Evolutionary conservation across 1,140 invertebrate genomes (phyloP).

Genomic region (Orussus abietinus): DNA sequence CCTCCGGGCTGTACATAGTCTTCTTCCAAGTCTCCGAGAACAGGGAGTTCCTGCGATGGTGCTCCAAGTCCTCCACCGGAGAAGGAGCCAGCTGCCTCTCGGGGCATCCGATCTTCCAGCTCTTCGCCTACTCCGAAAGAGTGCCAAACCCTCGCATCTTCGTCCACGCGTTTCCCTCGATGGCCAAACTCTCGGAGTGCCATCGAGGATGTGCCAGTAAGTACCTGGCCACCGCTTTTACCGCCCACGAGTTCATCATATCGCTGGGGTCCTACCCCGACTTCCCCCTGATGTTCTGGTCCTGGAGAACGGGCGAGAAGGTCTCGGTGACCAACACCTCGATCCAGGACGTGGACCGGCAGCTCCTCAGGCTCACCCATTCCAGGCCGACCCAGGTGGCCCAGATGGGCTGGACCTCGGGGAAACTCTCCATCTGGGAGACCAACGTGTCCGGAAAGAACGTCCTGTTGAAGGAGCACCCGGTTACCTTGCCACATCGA

Average conservation of each 20-base stretch:
- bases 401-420: slow-evolving; percentile 34
- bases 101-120: slow-evolving; percentile 21
- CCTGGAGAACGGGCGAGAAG: slow-evolving; percentile 44
- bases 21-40: slow-evolving; percentile 32
- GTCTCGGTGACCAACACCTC: slow-evolving; percentile 23
- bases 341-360: slow-evolving; percentile 31
- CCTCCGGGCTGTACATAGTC: slow-evolving; percentile 34
- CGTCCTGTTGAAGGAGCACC: slow-evolving; percentile 17
- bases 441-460: slow-evolving; percentile 17
- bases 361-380: slow-evolving; percentile 25
- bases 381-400: slow-evolving; percentile 23
- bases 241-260: slow-evolving; percentile 29
- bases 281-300: slow-evolving; percentile 42
- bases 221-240: slow-evolving; percentile 40
- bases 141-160: slow-evolving; percentile 34
- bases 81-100: slow-evolving; percentile 39
- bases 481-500: slow-evolving; percentile 26
- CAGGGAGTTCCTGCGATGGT: slow-evolving; percentile 25
- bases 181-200: slow-evolving; percentile 37
- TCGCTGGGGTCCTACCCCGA: slow-evolving; percentile 34
- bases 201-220: slow-evolving; percentile 15
- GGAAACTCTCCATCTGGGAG: slow-evolving; percentile 36
- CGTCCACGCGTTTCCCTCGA: slow-evolving; percentile 37
- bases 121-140: slow-evolving; percentile 44
- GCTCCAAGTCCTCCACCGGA: slow-evolving; percentile 24